These are phyloP conservation scores for Dasypus novemcinctus DNA, from an alignment of 2,113 vertebrate species.

Conservation along the genomic window DNA sequence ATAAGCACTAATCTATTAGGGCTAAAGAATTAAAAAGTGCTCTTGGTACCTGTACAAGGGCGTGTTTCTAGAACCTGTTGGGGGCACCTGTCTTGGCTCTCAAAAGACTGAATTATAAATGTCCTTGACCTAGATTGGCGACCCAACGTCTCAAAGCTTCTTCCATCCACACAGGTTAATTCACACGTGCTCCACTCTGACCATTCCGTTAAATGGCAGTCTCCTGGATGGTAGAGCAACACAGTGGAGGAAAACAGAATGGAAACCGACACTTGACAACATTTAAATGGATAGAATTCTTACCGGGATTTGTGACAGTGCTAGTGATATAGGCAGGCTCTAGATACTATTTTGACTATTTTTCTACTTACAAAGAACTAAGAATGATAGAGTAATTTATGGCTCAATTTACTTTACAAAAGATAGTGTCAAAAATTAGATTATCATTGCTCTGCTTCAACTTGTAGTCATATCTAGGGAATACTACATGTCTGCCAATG, in stretches of 20 bases:
- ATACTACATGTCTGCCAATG: not conserved
- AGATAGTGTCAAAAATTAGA: not conserved
- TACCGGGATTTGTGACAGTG: not conserved
- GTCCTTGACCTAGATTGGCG: conserved; percentile 93
- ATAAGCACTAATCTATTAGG: not conserved
- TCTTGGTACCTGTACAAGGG: conserved; percentile 90
- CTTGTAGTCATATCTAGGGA: not conserved
- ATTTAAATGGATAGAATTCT: not conserved
- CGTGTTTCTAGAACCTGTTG: conserved; percentile 90
- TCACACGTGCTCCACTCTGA: conserved; percentile 97
- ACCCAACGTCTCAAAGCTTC: conserved; percentile 91
- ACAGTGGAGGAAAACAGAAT: not conserved
- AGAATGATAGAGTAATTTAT: not conserved
- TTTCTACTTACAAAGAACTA: not conserved
- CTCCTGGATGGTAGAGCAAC: conserved; percentile 83
- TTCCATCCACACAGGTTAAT: conserved; percentile 93
- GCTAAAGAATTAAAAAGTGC: not conserved
- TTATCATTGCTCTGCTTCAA: not conserved
- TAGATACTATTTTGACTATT: not conserved
- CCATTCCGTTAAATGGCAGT: conserved; percentile 96
- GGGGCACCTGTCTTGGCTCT: conserved; percentile 92
- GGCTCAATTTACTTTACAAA: not conserved
- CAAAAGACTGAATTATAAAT: conserved; percentile 88
- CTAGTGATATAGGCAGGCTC: not conserved
- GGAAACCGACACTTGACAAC: not conserved